Base-by-base conservation (phyloP, 2,888 invertebrate genomes). In the Aphidoletes aphidimyza region DNA sequence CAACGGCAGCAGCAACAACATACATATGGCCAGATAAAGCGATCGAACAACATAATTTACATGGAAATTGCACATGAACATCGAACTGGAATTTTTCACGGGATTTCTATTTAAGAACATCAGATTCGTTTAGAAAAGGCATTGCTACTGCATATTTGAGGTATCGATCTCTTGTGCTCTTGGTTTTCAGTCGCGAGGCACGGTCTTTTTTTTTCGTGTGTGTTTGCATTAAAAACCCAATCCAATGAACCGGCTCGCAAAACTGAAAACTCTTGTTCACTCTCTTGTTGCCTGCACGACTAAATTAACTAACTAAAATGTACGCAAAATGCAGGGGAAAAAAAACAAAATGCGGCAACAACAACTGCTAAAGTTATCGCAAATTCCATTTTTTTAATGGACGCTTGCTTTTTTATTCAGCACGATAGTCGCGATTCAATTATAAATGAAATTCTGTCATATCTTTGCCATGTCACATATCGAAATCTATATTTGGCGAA, bases 11-110 rank as follows among this genome's bases (percentile, higher is more conserved):
- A n/a, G n/a, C n/a, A n/a, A n/a, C n/a, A n/a, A n/a, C n/a, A 47
- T 26, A 26, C 54, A 49, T 17, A 19, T 8, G 17, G 19, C 42
- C 49, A 54, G 54, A 54, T 54, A 26, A 54, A 54, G 54, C 54
- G 26, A 54, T 54, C 54, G 54, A 54, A 54, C 54, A 54, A 54
- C 54, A 54, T 54, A 54, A 54, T 54, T 54, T 54, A 54, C 54
- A 54, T 54, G 54, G 54, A 54, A 54, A 54, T 54, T 54, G 54
- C 54, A 54, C 42, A 42, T 22, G 49, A 49, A 49, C 3, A 49
- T 49, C 49, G 19, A 49, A 49, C 49, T 49, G 19, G 49, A 9
- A 49, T 49, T 49, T 49, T 49, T 49, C 49, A 49, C 19, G 11
- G 49, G n/a, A 49, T 49, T 49, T 49, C 49, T 19, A 49, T 49